Conservation (phyloP, 2,888 invertebrate species). For the Acleris laterana region DNA sequence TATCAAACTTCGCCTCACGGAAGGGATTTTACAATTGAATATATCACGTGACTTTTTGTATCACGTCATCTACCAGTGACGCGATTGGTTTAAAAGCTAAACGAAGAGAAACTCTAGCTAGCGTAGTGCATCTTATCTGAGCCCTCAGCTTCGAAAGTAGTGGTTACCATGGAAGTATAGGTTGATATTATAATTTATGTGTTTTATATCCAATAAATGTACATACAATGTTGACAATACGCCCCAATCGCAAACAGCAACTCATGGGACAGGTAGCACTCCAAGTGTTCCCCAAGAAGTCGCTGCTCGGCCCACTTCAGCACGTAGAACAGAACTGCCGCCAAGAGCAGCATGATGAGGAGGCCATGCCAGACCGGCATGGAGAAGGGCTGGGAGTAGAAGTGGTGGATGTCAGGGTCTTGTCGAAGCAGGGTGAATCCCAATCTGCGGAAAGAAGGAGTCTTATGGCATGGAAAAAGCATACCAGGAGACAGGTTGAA, state of each 20-base stretch:
- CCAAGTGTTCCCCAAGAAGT: constrained; percentile 45
- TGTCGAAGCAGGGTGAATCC: constrained; percentile 62
- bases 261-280: constrained; percentile 59
- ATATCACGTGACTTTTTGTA: too few relatives aligned
- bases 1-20: too few relatives aligned
- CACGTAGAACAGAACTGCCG: constrained; percentile 57
- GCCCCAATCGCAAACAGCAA: constrained; percentile 61
- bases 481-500: too few relatives aligned
- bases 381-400: constrained; percentile 67
- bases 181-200: too few relatives aligned
- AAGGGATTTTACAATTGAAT: too few relatives aligned
- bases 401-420: constrained; percentile 42
- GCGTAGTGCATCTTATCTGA: too few relatives aligned
- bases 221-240: constrained; percentile 73
- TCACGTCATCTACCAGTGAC: too few relatives aligned
- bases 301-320: constrained; percentile 60
- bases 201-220: neutral
- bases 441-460: constrained; percentile 51
- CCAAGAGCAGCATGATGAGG: constrained; percentile 51
- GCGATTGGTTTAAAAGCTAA: too few relatives aligned
- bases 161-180: too few relatives aligned
- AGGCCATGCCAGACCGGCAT: constrained; percentile 59
- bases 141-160: too few relatives aligned
- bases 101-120: too few relatives aligned
- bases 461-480: neutral